phyloP scores from a whole-genome alignment of 2,797 vertebrate genomes.

The Enteromius paludinosus region DNA sequence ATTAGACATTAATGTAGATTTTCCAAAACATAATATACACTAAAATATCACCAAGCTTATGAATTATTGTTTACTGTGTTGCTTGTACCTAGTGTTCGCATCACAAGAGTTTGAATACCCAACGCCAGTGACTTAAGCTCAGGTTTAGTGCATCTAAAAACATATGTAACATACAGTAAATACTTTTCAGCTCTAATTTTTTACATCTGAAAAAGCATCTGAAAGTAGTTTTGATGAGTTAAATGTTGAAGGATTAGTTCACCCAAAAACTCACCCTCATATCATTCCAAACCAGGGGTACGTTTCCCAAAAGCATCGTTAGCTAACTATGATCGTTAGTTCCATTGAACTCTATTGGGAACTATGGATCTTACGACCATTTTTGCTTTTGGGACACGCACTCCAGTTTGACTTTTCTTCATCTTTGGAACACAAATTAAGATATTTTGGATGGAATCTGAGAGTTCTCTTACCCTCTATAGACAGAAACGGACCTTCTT shows the following conservation, averaged over 20 bases:
- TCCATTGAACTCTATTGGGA: too few relatives aligned
- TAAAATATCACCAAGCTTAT: background rate
- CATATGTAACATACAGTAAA: background rate
- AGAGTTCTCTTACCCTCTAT: too few relatives aligned
- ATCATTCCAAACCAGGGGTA: too few relatives aligned
- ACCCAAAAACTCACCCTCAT: too few relatives aligned
- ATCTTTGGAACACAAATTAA: too few relatives aligned
- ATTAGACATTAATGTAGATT: background rate
- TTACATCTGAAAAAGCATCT: background rate
- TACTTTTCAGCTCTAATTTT: background rate
- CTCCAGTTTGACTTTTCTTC: too few relatives aligned
- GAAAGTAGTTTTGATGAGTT: background rate
- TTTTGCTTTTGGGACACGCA: too few relatives aligned
- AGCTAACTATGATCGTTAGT: too few relatives aligned
- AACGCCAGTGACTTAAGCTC: conserved; percentile 90
- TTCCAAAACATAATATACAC: background rate
- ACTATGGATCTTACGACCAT: too few relatives aligned
- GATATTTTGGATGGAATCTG: too few relatives aligned
- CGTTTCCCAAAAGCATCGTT: too few relatives aligned
- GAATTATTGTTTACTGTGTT: background rate
- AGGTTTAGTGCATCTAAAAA: conserved; percentile 83
- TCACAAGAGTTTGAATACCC: conserved; percentile 79
- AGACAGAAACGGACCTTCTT: too few relatives aligned
- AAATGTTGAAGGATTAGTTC: background rate
- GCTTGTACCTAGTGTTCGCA: conserved; percentile 82